Conservation (phyloP, 1,140 invertebrate species). For the Octopus sinensis region DNA sequence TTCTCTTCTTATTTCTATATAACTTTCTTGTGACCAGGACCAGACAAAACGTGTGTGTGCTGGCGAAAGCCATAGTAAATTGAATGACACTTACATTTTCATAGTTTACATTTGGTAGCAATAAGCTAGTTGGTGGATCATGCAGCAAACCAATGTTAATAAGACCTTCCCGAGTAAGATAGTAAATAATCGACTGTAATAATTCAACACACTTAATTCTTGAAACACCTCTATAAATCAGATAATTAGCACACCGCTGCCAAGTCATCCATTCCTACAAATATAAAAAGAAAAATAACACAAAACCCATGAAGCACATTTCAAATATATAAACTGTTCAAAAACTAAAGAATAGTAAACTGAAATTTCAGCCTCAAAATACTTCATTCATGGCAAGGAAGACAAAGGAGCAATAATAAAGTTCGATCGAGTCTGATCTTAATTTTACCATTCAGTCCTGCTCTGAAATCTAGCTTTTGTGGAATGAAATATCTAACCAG, state of each 20-base stretch:
- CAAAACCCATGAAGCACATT: too few relatives aligned
- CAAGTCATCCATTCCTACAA: slow-evolving; percentile 56
- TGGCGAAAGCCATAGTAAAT: not conserved
- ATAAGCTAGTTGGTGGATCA: slow-evolving; percentile 29
- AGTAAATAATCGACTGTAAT: slow-evolving; percentile 52
- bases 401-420: too few relatives aligned
- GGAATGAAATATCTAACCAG: too few relatives aligned
- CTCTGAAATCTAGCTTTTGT: too few relatives aligned
- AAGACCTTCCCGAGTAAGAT: slow-evolving; percentile 52
- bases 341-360: too few relatives aligned
- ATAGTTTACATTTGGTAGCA: not conserved
- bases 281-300: too few relatives aligned
- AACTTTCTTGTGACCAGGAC: slow-evolving; percentile 14
- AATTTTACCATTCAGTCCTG: too few relatives aligned
- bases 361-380: too few relatives aligned
- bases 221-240: slow-evolving; percentile 59
- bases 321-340: too few relatives aligned
- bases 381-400: too few relatives aligned
- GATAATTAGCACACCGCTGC: slow-evolving; percentile 44
- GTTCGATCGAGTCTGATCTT: too few relatives aligned
- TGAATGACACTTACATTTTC: not conserved
- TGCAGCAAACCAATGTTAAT: slow-evolving; percentile 59
- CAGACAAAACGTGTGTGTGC: slow-evolving; percentile 1
- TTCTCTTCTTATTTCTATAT: slow-evolving; percentile 4
- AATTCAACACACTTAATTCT: slow-evolving; percentile 52